A percentile compares a stretch with the other conserved stretches of the same genome.
These are phyloP conservation scores for Nasonovia ribisnigri DNA, from an alignment of 2,888 invertebrate genomes.

Conservation along the genomic window DNA sequence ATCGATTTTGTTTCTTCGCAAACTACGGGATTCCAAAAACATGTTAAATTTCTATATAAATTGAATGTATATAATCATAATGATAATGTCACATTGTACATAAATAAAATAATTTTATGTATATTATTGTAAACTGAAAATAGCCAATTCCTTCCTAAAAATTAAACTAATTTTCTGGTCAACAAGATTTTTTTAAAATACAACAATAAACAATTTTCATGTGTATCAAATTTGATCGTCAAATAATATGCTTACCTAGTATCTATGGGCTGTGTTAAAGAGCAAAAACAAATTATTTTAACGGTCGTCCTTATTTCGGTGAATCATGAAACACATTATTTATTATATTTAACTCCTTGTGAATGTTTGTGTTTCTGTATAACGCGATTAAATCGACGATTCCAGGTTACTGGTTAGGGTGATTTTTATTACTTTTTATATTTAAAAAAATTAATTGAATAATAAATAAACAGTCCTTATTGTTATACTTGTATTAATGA, in stretches of 20 bases:
- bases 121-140: neutral
- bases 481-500: neutral
- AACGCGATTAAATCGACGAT: neutral
- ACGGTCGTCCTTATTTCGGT: neutral
- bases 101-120: neutral
- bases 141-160: neutral
- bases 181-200: neutral
- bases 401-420: neutral
- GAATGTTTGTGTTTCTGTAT: neutral
- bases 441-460: neutral
- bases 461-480: neutral
- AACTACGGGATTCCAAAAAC: neutral
- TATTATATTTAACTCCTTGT: neutral
- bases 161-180: conserved; percentile 36
- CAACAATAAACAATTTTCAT: conserved; percentile 28
- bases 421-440: neutral
- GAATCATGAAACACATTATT: neutral
- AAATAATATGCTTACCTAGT: conserved; percentile 14
- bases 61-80: conserved; percentile 1
- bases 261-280: neutral
- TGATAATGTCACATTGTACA: neutral
- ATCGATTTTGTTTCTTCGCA: neutral
- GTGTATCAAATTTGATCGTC: conserved; percentile 24
- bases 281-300: conserved; percentile 7
- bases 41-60: neutral